These are phyloP conservation scores for Rhagophthalmus giganteus DNA, from an alignment of 2,888 invertebrate species.

Conservation along the genomic window DNA sequence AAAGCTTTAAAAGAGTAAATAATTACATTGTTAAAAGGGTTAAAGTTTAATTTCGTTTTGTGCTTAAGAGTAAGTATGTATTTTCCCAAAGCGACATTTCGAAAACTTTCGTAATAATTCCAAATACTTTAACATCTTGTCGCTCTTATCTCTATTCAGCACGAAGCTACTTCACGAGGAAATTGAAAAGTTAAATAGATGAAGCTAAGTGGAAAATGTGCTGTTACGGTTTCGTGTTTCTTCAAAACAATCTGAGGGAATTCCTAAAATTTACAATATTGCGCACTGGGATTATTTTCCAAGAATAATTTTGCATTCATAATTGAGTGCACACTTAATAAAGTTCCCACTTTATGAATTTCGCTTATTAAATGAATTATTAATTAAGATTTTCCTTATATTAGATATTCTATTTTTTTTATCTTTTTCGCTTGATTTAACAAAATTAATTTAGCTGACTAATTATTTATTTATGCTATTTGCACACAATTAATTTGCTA, in stretches of 20 bases:
- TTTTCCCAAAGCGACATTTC: conserved; percentile 1
- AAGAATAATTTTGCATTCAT: conserved; percentile 16
- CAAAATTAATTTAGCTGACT: too few species aligned
- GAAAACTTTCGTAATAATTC: conserved; percentile 5
- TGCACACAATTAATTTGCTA: too few species aligned
- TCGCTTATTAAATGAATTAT: conserved; percentile 16
- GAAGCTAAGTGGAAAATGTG: conserved; percentile 19
- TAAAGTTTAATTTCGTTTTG: conserved; percentile 3
- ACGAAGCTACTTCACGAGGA: conserved; percentile 10
- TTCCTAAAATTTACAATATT: conserved; percentile 12
- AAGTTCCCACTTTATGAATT: conserved; percentile 11
- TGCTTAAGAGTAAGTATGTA: not conserved
- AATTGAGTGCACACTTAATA: conserved; percentile 17
- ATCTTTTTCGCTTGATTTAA: conserved; percentile 2
- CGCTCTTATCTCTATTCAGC: conserved; percentile 5
- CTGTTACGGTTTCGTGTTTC: conserved; percentile 9
- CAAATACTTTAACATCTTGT: conserved; percentile 10
- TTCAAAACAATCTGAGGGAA: conserved; percentile 7
- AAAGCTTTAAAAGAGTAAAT: not conserved
- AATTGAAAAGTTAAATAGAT: conserved; percentile 19
- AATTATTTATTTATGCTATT: too few species aligned
- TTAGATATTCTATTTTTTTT: conserved; percentile 3
- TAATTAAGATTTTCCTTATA: conserved; percentile 8
- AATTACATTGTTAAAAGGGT: not conserved
- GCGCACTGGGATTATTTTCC: conserved; percentile 7